phyloP scores from a whole-genome alignment of 2,888 invertebrate genomes.

The Piscicola geometra region DNA sequence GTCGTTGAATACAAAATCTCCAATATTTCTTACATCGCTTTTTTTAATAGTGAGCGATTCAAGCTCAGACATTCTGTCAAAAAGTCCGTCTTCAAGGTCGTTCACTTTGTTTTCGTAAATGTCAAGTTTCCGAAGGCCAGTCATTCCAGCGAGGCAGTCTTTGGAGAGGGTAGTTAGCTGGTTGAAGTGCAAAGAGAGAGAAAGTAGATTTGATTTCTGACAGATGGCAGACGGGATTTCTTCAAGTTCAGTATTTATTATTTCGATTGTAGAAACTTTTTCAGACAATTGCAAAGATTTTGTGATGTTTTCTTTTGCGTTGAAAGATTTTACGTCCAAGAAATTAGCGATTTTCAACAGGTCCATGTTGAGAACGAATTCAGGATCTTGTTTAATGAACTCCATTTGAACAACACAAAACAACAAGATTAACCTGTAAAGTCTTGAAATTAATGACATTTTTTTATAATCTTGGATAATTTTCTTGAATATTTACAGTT shows the following conservation, averaged over 20 bases:
- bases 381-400: too few species aligned
- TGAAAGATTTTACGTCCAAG: too few species aligned
- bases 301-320: too few species aligned
- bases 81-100: constrained; percentile 19
- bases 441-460: too few species aligned
- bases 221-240: constrained; percentile 16
- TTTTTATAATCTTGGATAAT: too few species aligned
- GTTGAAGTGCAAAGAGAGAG: background rate
- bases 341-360: too few species aligned
- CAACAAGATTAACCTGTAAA: too few species aligned
- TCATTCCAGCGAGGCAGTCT: background rate
- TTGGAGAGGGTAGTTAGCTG: background rate
- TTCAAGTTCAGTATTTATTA: background rate
- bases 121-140: background rate
- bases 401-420: too few species aligned
- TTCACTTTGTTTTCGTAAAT: background rate
- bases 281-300: too few species aligned
- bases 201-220: background rate
- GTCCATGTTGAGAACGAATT: too few species aligned
- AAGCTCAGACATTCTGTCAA: background rate
- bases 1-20: constrained; percentile 12
- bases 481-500: too few species aligned
- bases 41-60: background rate
- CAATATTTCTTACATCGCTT: background rate
- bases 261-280: too few species aligned